Evolutionary conservation across 1,140 invertebrate genomes (phyloP).

Genomic region (Euwallacea similis): DNA sequence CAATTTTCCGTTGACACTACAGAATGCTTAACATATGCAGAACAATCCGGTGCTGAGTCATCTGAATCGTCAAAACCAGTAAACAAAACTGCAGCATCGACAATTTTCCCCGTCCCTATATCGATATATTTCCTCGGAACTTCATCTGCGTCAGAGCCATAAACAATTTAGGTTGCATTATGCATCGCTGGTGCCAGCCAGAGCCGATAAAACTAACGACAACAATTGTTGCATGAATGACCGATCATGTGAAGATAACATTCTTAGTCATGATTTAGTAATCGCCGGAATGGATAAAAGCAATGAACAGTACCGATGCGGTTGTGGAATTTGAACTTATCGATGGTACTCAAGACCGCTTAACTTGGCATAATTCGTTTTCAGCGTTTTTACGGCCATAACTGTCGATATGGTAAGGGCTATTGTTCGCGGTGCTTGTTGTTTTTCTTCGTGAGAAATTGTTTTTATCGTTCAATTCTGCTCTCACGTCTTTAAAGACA

Average conservation of each 20-base stretch:
- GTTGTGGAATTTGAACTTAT: slow-evolving; percentile 5
- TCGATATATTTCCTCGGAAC: slow-evolving; percentile 15
- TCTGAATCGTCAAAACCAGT: no score
- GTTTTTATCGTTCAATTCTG: no score
- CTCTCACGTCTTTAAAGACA: no score
- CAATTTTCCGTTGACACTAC: no score
- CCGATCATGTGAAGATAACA: slow-evolving; percentile 28
- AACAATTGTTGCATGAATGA: slow-evolving; percentile 27
- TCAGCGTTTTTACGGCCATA: no score
- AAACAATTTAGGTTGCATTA: slow-evolving; percentile 26
- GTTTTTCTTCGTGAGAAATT: no score
- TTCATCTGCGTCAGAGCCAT: slow-evolving; percentile 21
- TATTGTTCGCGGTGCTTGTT: no score
- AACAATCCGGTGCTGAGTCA: no score
- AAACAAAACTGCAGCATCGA: background rate
- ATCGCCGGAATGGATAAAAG: slow-evolving; percentile 9
- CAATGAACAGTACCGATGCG: slow-evolving; percentile 11
- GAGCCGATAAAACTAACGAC: slow-evolving; percentile 21
- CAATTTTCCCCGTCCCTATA: slow-evolving; percentile 10
- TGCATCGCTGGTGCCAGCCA: slow-evolving; percentile 19
- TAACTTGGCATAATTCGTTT: no score
- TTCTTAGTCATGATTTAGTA: slow-evolving; percentile 28
- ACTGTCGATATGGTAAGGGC: no score
- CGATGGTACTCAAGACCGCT: background rate
- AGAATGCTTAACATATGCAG: no score